phyloP scores from a whole-genome alignment of 2,113 vertebrate species.

The Tor tambroides region DNA sequence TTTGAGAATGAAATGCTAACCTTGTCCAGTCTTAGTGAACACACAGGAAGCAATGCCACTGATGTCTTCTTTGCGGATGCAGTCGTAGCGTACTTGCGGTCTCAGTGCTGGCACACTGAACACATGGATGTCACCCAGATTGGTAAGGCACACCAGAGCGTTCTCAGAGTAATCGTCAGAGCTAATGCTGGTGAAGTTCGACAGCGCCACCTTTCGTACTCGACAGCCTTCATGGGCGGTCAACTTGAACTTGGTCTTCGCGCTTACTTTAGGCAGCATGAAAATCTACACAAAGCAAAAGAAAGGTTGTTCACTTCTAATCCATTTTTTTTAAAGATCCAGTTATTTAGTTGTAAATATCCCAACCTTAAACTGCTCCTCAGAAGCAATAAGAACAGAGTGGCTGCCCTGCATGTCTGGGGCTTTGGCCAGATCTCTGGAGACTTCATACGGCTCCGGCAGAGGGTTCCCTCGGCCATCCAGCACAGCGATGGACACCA shows the following conservation, averaged over 20 bases:
- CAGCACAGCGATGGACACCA: slow-evolving; percentile 89
- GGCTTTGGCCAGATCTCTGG: slow-evolving; percentile 89
- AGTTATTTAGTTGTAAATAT: background rate
- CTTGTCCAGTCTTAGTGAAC: slow-evolving; percentile 93
- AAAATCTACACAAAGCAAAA: slow-evolving; percentile 81
- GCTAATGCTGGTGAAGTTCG: slow-evolving; percentile 80
- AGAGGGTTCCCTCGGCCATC: slow-evolving; percentile 92
- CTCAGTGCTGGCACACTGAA: slow-evolving; percentile 88
- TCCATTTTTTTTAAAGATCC: background rate
- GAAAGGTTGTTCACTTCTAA: background rate
- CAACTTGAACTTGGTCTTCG: slow-evolving; percentile 98
- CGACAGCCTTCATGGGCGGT: slow-evolving; percentile 95
- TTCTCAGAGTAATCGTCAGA: slow-evolving; percentile 90
- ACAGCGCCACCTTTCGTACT: slow-evolving; percentile 90
- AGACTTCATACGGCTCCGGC: slow-evolving; percentile 93
- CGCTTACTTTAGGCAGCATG: slow-evolving; percentile 92
- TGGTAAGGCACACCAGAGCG: slow-evolving; percentile 94
- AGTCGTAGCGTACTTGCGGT: slow-evolving; percentile 90
- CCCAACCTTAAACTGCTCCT: slow-evolving; percentile 96
- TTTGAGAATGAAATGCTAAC: slow-evolving; percentile 70
- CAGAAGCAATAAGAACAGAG: slow-evolving; percentile 93
- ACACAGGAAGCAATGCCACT: slow-evolving; percentile 95
- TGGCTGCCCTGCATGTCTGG: slow-evolving; percentile 94
- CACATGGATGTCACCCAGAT: slow-evolving; percentile 93
- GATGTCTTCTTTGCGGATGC: slow-evolving; percentile 97